phyloP scores from a whole-genome alignment of 2,797 vertebrate genomes.

The Brotula barbata region DNA sequence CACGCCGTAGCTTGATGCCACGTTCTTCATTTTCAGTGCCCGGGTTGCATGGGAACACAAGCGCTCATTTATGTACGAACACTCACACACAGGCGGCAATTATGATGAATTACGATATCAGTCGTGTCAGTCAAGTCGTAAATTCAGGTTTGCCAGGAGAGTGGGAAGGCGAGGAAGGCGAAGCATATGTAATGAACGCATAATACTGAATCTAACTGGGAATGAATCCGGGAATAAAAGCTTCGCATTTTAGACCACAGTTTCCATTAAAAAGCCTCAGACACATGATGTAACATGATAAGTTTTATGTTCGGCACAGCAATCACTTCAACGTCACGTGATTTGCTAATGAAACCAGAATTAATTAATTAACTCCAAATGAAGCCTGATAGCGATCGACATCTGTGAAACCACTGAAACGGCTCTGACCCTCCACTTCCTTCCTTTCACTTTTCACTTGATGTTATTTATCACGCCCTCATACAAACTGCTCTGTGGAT shows the following conservation, averaged over 20 bases:
- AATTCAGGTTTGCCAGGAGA: background rate
- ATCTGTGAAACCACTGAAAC: conserved; percentile 27
- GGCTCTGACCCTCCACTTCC: too few species aligned
- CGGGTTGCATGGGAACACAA: background rate
- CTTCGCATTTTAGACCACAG: background rate
- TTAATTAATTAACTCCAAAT: conserved; percentile 39
- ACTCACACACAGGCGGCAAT: too few species aligned
- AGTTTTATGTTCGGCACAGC: background rate
- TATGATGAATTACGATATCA: too few species aligned
- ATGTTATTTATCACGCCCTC: conserved; percentile 3
- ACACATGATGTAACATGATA: background rate
- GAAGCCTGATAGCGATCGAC: conserved; percentile 32
- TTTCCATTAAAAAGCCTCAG: background rate
- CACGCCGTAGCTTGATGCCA: too few species aligned
- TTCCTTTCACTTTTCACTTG: conserved; percentile 12
- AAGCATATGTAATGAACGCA: too few species aligned
- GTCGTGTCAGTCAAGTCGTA: background rate
- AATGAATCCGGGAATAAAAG: too few species aligned
- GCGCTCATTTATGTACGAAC: background rate
- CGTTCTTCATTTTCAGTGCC: too few species aligned
- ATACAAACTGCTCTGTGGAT: conserved; percentile 3
- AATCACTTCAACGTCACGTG: conserved; percentile 15
- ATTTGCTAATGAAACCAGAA: conserved; percentile 41
- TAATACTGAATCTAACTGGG: too few species aligned
- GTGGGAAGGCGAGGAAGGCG: background rate